phyloP scores from a whole-genome alignment of 2,113 vertebrate species.

The Sylvicapra grimmia region DNA sequence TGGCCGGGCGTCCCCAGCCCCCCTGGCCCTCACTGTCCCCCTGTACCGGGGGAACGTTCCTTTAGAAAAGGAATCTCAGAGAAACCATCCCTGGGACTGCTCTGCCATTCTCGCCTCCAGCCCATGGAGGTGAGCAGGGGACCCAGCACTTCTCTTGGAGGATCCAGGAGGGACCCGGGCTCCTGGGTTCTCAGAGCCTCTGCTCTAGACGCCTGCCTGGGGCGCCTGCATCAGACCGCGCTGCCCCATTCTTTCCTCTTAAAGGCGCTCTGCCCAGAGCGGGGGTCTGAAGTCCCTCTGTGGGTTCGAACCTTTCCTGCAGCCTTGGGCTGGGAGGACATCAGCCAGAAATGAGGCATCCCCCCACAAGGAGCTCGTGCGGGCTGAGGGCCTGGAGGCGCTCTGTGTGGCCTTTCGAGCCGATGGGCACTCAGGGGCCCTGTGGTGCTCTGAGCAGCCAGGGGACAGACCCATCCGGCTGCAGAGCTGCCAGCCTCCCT shows the following conservation, averaged over 20 bases:
- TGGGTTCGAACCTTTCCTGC: fast-evolving
- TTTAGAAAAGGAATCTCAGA: background rate
- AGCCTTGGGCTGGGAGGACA: fast-evolving
- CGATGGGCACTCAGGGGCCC: fast-evolving
- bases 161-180: background rate
- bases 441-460: fast-evolving
- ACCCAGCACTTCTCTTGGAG: background rate
- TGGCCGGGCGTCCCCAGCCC: fast-evolving
- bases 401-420: fast-evolving
- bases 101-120: background rate
- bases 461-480: fast-evolving
- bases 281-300: background rate
- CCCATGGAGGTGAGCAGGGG: background rate
- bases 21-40: fast-evolving
- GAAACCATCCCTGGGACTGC: background rate
- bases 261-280: background rate
- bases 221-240: fast-evolving
- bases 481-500: background rate
- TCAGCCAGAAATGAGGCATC: fast-evolving
- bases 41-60: fast-evolving
- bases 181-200: fast-evolving
- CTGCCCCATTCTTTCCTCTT: fast-evolving
- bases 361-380: fast-evolving
- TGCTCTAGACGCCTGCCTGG: fast-evolving
- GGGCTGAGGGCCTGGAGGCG: fast-evolving